Conservation (phyloP, 2,888 invertebrate genomes). For the Formica aserva region DNA sequence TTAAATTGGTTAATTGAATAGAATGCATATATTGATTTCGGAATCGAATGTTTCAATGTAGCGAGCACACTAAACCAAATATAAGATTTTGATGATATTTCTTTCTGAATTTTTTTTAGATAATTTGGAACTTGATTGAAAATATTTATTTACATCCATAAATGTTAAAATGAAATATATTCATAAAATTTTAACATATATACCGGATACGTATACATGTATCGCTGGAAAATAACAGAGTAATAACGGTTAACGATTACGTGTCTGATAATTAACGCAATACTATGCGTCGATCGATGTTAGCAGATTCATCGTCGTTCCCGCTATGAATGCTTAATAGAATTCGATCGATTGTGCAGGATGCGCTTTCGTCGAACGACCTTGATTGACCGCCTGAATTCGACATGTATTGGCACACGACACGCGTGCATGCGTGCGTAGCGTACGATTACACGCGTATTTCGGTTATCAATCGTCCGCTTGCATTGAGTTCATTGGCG, state of each 20-base stretch:
- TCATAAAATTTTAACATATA: background rate
- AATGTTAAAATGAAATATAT: background rate
- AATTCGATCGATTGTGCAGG: slow-evolving; percentile 20
- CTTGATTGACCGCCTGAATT: slow-evolving; percentile 62
- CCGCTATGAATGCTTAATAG: slow-evolving; percentile 30
- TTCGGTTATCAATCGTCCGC: slow-evolving; percentile 30
- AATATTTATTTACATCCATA: background rate
- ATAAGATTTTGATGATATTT: background rate
- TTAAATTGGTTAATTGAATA: background rate
- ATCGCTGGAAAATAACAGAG: background rate
- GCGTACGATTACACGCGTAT: slow-evolving; percentile 14
- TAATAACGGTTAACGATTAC: slow-evolving; percentile 6
- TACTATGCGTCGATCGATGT: background rate
- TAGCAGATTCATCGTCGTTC: slow-evolving; percentile 4
- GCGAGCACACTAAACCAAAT: background rate
- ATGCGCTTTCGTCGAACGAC: slow-evolving; percentile 57
- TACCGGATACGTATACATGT: background rate
- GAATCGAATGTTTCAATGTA: background rate
- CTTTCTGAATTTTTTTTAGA: background rate
- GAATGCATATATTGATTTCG: background rate
- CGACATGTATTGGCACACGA: slow-evolving; percentile 55
- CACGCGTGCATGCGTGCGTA: slow-evolving; percentile 28
- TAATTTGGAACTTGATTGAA: background rate
- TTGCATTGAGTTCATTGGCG: background rate
- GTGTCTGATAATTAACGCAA: slow-evolving; percentile 20